A percentile compares a stretch with the other conserved stretches of the same genome.
Evolutionary conservation across 2,797 vertebrate species (phyloP).

Genomic region (Tokudaia tokunoshimensis): DNA sequence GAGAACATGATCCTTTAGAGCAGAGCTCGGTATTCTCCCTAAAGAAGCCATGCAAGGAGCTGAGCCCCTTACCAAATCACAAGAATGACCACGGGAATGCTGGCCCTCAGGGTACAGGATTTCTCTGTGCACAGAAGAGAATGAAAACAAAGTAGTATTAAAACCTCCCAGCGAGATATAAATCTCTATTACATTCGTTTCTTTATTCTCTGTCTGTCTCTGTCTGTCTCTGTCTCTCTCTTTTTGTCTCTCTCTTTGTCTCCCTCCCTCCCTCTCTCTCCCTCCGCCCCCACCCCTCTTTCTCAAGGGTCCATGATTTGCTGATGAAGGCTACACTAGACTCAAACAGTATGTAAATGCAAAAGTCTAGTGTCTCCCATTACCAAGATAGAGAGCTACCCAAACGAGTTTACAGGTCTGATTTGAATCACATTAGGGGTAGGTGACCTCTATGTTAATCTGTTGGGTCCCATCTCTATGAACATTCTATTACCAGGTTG

Average conservation of each 20-base stretch:
- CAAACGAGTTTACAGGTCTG: not conserved
- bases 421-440: not conserved
- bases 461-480: not conserved
- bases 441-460: not conserved
- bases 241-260: not conserved
- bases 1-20: not conserved
- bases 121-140: not conserved
- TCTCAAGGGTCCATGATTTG: not conserved
- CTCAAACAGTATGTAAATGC: not conserved
- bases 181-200: not conserved
- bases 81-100: not conserved
- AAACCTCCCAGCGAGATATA: not conserved
- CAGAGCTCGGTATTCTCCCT: not conserved
- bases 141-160: slow-evolving; percentile 26
- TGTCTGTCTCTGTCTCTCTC: not conserved
- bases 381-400: not conserved
- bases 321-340: not conserved
- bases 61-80: not conserved
- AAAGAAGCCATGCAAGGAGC: not conserved
- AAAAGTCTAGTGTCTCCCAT: not conserved
- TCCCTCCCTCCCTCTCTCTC: not conserved
- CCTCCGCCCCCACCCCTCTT: not conserved
- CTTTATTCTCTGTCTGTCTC: not conserved
- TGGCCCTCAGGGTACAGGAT: not conserved
- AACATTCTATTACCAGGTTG: not conserved